Evolutionary conservation across 2,888 invertebrate genomes (phyloP).

Genomic region (Hirtodrosophila trivittata): DNA sequence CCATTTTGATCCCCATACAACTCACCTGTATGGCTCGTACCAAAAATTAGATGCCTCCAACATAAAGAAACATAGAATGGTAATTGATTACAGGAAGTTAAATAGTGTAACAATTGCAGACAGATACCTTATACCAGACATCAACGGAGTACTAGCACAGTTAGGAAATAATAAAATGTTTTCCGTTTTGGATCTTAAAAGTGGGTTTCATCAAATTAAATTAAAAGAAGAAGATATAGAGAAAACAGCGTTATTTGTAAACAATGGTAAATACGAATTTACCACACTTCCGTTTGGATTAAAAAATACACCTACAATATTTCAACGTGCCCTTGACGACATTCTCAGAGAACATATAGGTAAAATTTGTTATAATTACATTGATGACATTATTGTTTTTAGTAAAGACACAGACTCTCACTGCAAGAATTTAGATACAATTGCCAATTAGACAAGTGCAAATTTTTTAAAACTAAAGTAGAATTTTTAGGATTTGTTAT

Average conservation of each 20-base stretch:
- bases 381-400: slow-evolving; percentile 44
- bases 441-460: slow-evolving; percentile 33
- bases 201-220: too few relatives aligned
- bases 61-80: slow-evolving; percentile 11
- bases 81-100: slow-evolving; percentile 24
- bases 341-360: slow-evolving; percentile 32
- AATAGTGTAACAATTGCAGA: slow-evolving; percentile 16
- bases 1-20: neutral
- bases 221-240: too few relatives aligned
- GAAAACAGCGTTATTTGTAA: slow-evolving; percentile 20
- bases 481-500: slow-evolving; percentile 22
- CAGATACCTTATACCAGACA: neutral
- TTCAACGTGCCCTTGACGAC: slow-evolving; percentile 29
- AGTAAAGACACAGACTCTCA: slow-evolving; percentile 33
- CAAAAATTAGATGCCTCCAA: neutral
- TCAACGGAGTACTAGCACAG: neutral
- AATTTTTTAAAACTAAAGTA: slow-evolving; percentile 30
- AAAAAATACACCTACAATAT: slow-evolving; percentile 17
- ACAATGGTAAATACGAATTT: slow-evolving; percentile 28
- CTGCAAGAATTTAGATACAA: slow-evolving; percentile 9
- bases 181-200: too few relatives aligned
- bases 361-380: slow-evolving; percentile 32
- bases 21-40: neutral
- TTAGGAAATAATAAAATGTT: too few relatives aligned
- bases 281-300: slow-evolving; percentile 27